Evolutionary conservation across 2,888 invertebrate genomes (phyloP), one percentile per base, ranked within the genome.

Genomic region (Acanthosepion lycidas): DNA sequence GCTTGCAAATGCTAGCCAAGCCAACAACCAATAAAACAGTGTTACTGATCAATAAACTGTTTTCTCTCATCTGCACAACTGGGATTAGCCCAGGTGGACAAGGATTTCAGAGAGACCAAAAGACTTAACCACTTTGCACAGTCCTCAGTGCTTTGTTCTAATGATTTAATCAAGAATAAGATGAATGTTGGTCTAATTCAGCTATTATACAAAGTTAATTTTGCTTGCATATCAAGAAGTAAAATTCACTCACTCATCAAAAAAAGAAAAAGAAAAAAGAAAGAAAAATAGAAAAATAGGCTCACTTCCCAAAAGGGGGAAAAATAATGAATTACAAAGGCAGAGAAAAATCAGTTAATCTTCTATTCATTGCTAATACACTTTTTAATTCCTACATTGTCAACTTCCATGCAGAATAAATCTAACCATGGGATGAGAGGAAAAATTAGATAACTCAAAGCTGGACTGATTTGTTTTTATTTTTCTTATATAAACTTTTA

Each of bases 21-120:
- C n/a, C 78, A 78, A 78, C 78, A 78, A 78, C 78, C n/a, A 78
- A 78, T 78, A 78, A 78, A 78, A 78, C 78, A 78, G 78, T 78
- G 78, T 78, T 78, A 78, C 78, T n/a, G 78, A 78, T 78, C 78
- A 78, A 78, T 78, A 78, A 78, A n/a, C 78, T n/a, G 78, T 78
- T 78, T 78, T n/a, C 59, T 59, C 59, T 59, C 59, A 59, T 59
- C 59, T 59, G 20, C 20, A 78, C n/a, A 78, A n/a, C 78, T n/a
- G 78, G 78, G 78, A 78, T 78, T 78, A 78, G 78, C 78, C 33
- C 78, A n/a, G 78, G 78, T 78, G 78, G 78, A 78, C 78, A 78
- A n/a, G 78, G 78, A 78, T 78, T 15, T n/a, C 78, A 78, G 4
- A 78, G 78, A 33, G 78, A 78, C 78, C 78, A 78, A 78, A 12